Evolutionary conservation across 2,888 invertebrate species (phyloP).

Genomic region (Synergus gifuensis): DNA sequence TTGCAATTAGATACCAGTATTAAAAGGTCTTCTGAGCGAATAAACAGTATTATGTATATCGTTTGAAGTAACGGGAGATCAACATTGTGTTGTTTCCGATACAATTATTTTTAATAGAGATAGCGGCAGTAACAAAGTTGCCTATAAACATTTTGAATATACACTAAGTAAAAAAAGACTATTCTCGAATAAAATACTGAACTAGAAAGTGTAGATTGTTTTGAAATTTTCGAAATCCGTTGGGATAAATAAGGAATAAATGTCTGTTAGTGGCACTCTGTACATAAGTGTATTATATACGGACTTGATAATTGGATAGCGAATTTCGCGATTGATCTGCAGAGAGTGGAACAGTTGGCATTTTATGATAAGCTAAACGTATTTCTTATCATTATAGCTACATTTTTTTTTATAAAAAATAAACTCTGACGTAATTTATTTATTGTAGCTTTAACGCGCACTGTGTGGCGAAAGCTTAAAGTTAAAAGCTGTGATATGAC

Average conservation of each 20-base stretch:
- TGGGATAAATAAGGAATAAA: background rate
- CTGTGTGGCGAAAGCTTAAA: slow-evolving; percentile 68
- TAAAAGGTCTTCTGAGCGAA: slow-evolving; percentile 68
- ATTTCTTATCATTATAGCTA: background rate
- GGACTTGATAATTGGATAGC: background rate
- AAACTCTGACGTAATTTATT: slow-evolving; percentile 59
- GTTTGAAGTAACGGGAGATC: background rate
- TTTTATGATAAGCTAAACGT: background rate
- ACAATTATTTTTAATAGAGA: background rate
- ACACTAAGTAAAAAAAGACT: background rate
- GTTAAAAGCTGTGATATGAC: slow-evolving; percentile 75
- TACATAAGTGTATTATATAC: background rate
- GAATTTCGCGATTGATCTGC: background rate
- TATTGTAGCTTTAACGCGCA: slow-evolving; percentile 71
- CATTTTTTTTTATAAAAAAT: slow-evolving; percentile 1
- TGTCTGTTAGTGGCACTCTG: background rate
- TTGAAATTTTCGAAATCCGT: background rate
- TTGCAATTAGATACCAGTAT: slow-evolving; percentile 70
- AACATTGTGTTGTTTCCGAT: no score
- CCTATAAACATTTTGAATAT: background rate
- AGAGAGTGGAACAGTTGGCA: background rate
- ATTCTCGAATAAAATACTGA: background rate
- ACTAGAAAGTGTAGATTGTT: background rate
- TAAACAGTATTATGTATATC: slow-evolving; percentile 68
- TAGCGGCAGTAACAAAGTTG: background rate